Conservation (phyloP, 2,888 invertebrate species). For the Keiferia lycopersicella region DNA sequence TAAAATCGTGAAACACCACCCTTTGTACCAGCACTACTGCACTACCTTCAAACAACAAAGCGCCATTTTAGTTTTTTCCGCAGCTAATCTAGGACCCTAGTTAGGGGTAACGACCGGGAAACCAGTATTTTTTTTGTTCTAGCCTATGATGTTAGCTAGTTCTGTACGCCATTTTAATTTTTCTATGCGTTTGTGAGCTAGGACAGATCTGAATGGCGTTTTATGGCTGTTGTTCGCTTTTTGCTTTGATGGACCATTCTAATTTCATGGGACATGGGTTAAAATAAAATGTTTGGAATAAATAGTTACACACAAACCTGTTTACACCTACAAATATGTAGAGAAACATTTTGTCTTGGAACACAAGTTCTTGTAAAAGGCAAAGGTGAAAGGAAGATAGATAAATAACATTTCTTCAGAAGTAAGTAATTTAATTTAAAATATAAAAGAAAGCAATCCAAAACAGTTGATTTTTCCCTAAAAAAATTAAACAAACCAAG, state of each 20-base stretch:
- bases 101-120: constrained; percentile 62
- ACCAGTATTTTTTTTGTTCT: constrained; percentile 27
- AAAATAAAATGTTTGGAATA: neutral
- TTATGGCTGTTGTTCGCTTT: constrained; percentile 21
- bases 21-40: constrained; percentile 63
- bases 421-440: too few relatives aligned
- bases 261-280: neutral
- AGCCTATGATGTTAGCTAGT: constrained; percentile 16
- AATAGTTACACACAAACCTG: neutral
- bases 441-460: too few relatives aligned
- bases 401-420: too few relatives aligned
- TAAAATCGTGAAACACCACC: constrained; percentile 67
- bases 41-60: constrained; percentile 62
- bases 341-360: too few relatives aligned
- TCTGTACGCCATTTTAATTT: constrained; percentile 34
- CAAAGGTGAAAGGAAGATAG: too few relatives aligned
- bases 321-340: too few relatives aligned
- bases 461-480: too few relatives aligned
- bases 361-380: too few relatives aligned
- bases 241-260: constrained; percentile 13
- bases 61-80: constrained; percentile 67
- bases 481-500: neutral
- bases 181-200: constrained; percentile 32
- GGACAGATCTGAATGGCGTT: constrained; percentile 11
- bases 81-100: constrained; percentile 66